Base-by-base conservation (phyloP, 2,113 vertebrate species). In the Benthochromis sp. region DNA sequence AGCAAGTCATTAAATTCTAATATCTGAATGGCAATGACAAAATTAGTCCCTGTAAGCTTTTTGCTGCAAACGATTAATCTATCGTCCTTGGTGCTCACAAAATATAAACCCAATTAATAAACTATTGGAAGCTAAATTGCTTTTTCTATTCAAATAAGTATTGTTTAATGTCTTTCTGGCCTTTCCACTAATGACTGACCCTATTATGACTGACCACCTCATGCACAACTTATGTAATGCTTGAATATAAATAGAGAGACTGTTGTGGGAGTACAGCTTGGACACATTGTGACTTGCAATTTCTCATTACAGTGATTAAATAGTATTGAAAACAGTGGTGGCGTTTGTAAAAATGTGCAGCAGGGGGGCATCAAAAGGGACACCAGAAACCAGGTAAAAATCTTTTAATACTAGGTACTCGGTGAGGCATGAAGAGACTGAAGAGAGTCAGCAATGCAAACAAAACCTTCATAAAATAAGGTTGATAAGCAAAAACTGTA, bases 41-140 rank as follows among this genome's bases (percentile, higher is more conserved):
- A 87, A 87, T 88, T 38, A 86, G 84, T 84, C 38, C 31, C n/a
- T 83, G 59, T 80, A 79, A 89, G 89, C 71, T 69, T 89, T 88
- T 81, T 40, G 31, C 79, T 27, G 71, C 27, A 79, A 81, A 84
- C 17, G 40, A 69, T 31, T 90, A 85, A 91, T 90, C 73, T 66
- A 21, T 57, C 5, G 11, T 80, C 50, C 34, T 14, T 43, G 53
- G 54, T 73, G 38, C 21, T 73, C 76, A 36, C 29, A 87, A 84
- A 88, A 86, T 76, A 89, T 82, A 81, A 86, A 91, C 78, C 34
- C 69, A 89, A 85, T 85, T 89, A 88, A 88, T 84, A 73, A 61
- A 59, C 82, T 59, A 85, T 86, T 66, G 52, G 81, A 82, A 89
- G 87, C 86, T 81, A 80, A 88, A 84, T 86, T 7, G 82, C 81